Percentiles rank a stretch among this genome's conserved stretches.
phyloP scores from a whole-genome alignment of 2,113 vertebrate species.

The crab-eating macaque (Macaca fascicularis) region DNA sequence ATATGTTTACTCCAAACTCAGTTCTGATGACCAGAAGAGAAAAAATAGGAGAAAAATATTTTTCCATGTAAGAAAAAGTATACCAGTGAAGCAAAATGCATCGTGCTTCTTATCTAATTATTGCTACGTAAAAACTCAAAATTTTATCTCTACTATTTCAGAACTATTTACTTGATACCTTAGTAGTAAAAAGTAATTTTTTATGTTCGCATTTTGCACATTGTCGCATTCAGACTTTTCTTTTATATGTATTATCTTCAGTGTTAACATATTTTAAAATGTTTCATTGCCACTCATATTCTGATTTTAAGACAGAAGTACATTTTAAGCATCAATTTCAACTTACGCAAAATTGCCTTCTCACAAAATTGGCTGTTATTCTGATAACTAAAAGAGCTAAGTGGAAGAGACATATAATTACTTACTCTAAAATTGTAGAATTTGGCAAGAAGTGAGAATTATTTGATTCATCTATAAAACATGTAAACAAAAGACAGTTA shows the following conservation, averaged over 20 bases:
- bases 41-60: background rate
- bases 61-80: background rate
- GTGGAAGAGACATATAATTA: background rate
- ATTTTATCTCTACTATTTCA: background rate
- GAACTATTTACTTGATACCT: background rate
- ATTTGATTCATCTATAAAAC: background rate
- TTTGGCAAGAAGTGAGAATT: background rate
- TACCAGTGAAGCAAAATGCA: background rate
- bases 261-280: background rate
- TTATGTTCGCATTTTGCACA: background rate
- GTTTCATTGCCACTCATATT: background rate
- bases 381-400: background rate
- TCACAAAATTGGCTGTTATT: background rate
- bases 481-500: background rate
- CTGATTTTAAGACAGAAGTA: background rate
- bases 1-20: background rate
- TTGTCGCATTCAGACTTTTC: background rate
- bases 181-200: background rate
- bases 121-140: background rate
- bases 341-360: background rate
- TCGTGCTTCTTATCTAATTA: background rate
- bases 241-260: background rate
- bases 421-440: background rate
- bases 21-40: background rate
- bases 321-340: background rate